Conservation (phyloP, 1,140 invertebrate species). For the Cyrtorhinus lividipennis region DNA sequence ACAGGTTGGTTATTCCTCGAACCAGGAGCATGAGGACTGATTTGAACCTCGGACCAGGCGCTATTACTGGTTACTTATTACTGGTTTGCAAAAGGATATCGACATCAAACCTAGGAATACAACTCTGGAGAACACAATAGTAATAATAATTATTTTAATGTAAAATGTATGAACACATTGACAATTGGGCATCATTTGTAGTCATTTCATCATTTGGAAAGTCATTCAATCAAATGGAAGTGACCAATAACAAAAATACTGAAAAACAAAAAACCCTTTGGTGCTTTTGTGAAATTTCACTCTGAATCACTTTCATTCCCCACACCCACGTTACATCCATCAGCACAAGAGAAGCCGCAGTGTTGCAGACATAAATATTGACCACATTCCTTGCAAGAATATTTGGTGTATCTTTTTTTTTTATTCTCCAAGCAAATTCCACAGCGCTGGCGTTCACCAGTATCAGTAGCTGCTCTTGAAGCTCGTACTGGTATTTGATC, state of each 20-base stretch:
- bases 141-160: slow-evolving; percentile 11
- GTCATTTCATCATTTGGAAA: slow-evolving; percentile 5
- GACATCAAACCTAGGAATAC: not conserved
- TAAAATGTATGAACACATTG: slow-evolving; percentile 14
- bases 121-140: slow-evolving; percentile 9
- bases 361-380: slow-evolving; percentile 20
- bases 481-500: slow-evolving; percentile 16
- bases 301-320: slow-evolving; percentile 5
- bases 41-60: too few relatives aligned
- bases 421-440: slow-evolving; percentile 9
- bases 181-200: slow-evolving; percentile 7
- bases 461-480: slow-evolving; percentile 9
- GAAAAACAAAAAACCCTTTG: not conserved
- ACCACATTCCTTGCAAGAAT: slow-evolving; percentile 18
- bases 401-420: slow-evolving; percentile 17
- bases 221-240: slow-evolving; percentile 5
- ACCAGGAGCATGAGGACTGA: too few relatives aligned
- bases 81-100: slow-evolving; percentile 9
- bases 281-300: slow-evolving; percentile 11
- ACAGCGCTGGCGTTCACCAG: slow-evolving; percentile 17
- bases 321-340: slow-evolving; percentile 11
- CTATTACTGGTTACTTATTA: slow-evolving; percentile 9
- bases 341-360: slow-evolving; percentile 14
- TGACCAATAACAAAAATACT: slow-evolving; percentile 8
- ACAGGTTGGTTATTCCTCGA: too few relatives aligned